Base-by-base conservation (phyloP, 2,888 invertebrate genomes). In the Alloplasta piceator region DNA sequence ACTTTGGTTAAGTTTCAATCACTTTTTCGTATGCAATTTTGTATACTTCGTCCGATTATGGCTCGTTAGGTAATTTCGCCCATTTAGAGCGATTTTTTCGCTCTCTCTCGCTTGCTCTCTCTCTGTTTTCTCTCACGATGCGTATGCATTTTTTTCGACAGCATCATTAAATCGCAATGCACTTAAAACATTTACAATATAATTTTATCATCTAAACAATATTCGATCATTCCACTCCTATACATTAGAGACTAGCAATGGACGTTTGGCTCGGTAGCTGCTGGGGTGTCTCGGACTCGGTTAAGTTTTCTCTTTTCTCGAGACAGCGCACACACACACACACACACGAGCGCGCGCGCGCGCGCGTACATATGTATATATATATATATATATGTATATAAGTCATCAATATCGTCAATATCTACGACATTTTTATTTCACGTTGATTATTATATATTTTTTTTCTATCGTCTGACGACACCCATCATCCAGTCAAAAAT, bases 1-100 rank as follows among this genome's bases (percentile, higher is more conserved):
- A 91, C 91, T 90, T 91, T 91, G 90, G 88, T 86, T 86, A 89
- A 87, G 86, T 83, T 80, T 83, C 72, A 78, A 78, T 82, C 82
- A 82, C 82, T 82, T 78, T 78, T 70, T 82, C 75, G 82, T 82
- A 82, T 82, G 78, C 82, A 78, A 75, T 78, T 70, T 82, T 78
- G 82, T 82, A 82, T 82, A 82, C 82, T 79, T 82, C 71, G 75
- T 67, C 74, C 74, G 48, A 26, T 58, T 43, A 46, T 26, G 48
- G 66, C 70, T 61, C 78, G 39, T 82, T 82, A 82, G 82, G 78
- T 82, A 82, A 78, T 78, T 71, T 66, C 58, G 70, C 79, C 74
- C 80, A 16, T 36, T 36, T 75, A 60, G 71, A 78, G 77, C 78
- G 46, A 14, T 39, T 16, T 67, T 48, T 9, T 50, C 48, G 6